Conservation (phyloP, 2,113 vertebrate genomes). For the Martes martes region DNA sequence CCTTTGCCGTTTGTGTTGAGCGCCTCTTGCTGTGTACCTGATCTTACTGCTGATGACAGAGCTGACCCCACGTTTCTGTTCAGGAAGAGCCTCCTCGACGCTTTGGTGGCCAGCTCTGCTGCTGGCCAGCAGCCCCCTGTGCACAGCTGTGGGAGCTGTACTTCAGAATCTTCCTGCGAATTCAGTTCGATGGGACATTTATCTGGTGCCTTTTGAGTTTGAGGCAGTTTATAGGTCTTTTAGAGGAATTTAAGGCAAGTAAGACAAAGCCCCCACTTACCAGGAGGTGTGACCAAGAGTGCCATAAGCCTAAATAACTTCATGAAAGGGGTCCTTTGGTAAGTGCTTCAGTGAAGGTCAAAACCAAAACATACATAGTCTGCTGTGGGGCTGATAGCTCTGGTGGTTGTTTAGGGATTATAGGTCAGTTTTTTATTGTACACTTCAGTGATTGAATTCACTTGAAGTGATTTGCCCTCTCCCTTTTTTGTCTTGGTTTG, state of each 20-base stretch:
- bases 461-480: slow-evolving; percentile 5
- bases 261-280: neutral
- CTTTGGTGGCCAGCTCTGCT: neutral
- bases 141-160: neutral
- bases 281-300: neutral
- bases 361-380: neutral
- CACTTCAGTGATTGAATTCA: slow-evolving; percentile 49
- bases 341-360: neutral
- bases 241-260: neutral
- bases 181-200: neutral
- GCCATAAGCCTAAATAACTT: neutral
- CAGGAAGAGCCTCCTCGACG: neutral
- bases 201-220: neutral
- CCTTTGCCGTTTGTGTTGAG: neutral
- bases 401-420: neutral
- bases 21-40: neutral
- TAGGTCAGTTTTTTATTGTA: neutral
- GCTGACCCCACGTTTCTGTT: slow-evolving; percentile 5
- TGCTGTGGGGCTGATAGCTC: neutral
- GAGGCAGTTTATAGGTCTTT: slow-evolving; percentile 31
- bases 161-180: neutral
- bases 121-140: neutral
- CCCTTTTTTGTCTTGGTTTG: slow-evolving; percentile 8
- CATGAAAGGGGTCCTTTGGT: neutral
- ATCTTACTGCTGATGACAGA: slow-evolving; percentile 6